Percentiles rank a stretch among this genome's conserved stretches.
These are phyloP conservation scores for Muscicapa striata DNA, from an alignment of 2,797 vertebrate genomes.

Conservation along the genomic window DNA sequence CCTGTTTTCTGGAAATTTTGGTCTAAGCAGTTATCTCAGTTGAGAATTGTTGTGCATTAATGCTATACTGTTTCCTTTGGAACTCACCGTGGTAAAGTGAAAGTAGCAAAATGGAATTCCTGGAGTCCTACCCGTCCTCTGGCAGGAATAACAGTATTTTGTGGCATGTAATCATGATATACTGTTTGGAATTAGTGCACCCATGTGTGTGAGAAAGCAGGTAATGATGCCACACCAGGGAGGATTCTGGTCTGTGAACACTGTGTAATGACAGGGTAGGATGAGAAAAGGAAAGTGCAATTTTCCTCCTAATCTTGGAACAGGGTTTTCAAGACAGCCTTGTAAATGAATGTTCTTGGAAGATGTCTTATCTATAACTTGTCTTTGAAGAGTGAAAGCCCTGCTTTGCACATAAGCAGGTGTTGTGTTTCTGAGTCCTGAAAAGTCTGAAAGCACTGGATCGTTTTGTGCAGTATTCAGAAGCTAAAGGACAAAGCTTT, in stretches of 20 bases:
- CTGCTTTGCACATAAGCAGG: background rate
- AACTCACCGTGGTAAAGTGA: rapidly evolving
- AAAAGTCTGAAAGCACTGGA: background rate
- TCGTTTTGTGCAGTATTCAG: background rate
- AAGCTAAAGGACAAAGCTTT: background rate
- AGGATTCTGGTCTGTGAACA: background rate
- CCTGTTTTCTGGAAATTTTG: background rate
- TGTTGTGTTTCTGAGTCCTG: background rate
- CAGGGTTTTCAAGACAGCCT: background rate
- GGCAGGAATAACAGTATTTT: background rate
- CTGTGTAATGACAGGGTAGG: background rate
- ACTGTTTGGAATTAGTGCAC: background rate
- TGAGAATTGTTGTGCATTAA: background rate
- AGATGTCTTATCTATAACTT: background rate
- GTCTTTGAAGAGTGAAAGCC: background rate
- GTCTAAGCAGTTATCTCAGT: background rate
- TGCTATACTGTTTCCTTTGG: background rate
- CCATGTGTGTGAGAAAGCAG: background rate
- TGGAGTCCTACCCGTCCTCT: background rate
- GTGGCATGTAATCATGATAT: background rate
- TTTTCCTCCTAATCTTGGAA: background rate
- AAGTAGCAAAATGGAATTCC: background rate
- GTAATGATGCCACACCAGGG: background rate
- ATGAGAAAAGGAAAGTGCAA: background rate
- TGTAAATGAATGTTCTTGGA: background rate